Conservation (phyloP, 2,888 invertebrate genomes). For the Stenurella melanura region DNA sequence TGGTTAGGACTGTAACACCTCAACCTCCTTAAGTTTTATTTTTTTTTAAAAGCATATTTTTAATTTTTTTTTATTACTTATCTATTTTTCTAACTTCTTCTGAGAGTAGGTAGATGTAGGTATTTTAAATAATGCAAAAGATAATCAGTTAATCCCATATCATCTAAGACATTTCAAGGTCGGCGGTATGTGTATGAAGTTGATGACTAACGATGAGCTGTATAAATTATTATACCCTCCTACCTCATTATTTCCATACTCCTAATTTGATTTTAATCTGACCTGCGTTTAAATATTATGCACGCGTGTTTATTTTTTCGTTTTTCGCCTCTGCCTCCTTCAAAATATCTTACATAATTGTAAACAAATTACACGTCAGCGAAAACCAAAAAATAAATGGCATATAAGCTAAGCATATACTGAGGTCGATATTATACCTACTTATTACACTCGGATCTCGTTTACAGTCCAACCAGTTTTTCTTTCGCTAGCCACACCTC, state of each 20-base stretch:
- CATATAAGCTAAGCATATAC: background rate
- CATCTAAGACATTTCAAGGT: no score
- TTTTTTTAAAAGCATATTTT: no score
- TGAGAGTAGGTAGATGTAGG: no score
- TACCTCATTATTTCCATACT: background rate
- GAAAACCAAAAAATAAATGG: background rate
- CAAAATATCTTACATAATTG: background rate
- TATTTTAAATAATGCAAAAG: no score
- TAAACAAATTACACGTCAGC: background rate
- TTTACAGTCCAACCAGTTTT: slow-evolving; percentile 5
- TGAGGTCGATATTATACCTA: background rate
- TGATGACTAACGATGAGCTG: no score
- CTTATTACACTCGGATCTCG: slow-evolving; percentile 5
- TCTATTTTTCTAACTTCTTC: no score
- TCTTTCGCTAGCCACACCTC: background rate
- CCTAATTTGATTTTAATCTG: slow-evolving; percentile 13
- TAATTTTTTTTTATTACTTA: no score
- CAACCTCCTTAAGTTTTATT: no score
- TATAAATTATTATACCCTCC: background rate
- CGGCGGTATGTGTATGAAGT: no score
- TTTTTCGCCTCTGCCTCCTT: background rate
- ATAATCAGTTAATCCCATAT: no score
- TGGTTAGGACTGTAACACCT: no score
- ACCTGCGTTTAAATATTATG: background rate
- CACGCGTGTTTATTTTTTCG: background rate